Conservation (phyloP, 2,888 invertebrate species). For the Drosophila neotestacea region DNA sequence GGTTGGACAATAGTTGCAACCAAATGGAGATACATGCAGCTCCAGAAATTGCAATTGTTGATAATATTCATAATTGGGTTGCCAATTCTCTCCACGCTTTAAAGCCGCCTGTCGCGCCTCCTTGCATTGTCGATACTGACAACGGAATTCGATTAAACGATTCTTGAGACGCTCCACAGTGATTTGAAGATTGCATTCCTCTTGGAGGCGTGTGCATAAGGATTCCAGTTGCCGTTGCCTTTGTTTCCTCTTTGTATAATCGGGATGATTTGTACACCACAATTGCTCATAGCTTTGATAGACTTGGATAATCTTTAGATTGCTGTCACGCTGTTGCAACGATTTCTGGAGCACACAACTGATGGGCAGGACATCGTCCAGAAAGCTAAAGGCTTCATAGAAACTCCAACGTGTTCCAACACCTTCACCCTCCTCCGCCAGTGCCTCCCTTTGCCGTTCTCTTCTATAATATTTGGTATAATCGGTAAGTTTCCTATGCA, state of each 20-base stretch:
- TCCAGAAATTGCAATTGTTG: slow-evolving; percentile 72
- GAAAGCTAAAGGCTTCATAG: slow-evolving; percentile 73
- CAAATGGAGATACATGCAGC: slow-evolving; percentile 78
- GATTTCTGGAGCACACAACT: slow-evolving; percentile 65
- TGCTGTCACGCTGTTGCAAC: slow-evolving; percentile 67
- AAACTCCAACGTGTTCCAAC: slow-evolving; percentile 67
- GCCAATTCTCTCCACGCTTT: slow-evolving; percentile 60
- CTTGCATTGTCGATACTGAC: slow-evolving; percentile 75
- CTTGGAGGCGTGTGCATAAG: slow-evolving; percentile 71
- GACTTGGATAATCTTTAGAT: slow-evolving; percentile 74
- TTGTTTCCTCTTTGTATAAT: slow-evolving; percentile 75
- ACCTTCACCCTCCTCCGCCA: slow-evolving; percentile 19
- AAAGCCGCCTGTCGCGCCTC: slow-evolving; percentile 59
- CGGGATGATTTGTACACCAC: slow-evolving; percentile 76
- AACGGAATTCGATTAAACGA: slow-evolving; percentile 77
- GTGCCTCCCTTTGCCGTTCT: slow-evolving; percentile 53
- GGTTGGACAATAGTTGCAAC: slow-evolving; percentile 61
- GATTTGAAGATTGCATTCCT: slow-evolving; percentile 72
- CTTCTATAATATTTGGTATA: slow-evolving; percentile 76
- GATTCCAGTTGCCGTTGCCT: slow-evolving; percentile 71
- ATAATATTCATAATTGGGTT: slow-evolving; percentile 73
- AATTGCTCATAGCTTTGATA: slow-evolving; percentile 75
- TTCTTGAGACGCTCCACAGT: slow-evolving; percentile 73
- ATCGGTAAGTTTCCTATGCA: slow-evolving; percentile 80
- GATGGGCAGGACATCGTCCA: slow-evolving; percentile 72